A percentile compares a stretch with the other conserved stretches of the same genome.
phyloP scores from a whole-genome alignment of 2,113 vertebrate genomes.

The Pipa parva region DNA sequence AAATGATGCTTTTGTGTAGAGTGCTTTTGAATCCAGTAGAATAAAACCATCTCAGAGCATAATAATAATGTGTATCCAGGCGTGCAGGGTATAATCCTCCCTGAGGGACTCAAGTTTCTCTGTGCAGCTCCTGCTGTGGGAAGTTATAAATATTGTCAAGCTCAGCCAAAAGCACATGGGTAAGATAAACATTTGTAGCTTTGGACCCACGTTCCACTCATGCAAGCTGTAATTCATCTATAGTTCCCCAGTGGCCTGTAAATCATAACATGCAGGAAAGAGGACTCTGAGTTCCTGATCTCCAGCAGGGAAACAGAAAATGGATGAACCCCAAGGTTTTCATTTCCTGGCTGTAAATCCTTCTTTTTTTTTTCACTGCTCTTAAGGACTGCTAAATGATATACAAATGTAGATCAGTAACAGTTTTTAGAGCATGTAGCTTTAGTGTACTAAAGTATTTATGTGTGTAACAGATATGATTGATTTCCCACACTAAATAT shows the following conservation, averaged over 20 bases:
- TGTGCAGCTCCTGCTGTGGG: constrained; percentile 47
- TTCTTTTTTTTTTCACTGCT: neutral
- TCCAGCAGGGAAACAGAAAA: neutral
- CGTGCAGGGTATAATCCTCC: constrained; percentile 46
- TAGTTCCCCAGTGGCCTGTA: neutral
- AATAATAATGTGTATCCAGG: constrained; percentile 54
- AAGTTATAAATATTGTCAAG: constrained; percentile 45
- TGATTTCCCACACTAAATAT: too few species aligned
- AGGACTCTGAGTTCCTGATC: neutral
- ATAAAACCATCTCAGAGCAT: constrained; percentile 20
- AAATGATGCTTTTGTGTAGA: neutral
- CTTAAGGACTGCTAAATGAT: too few species aligned
- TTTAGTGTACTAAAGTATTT: too few species aligned
- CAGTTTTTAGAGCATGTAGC: too few species aligned
- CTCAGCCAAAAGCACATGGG: constrained; percentile 20
- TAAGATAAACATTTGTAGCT: constrained; percentile 34
- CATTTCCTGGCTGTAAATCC: too few species aligned
- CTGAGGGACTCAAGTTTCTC: constrained; percentile 35
- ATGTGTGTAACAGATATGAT: too few species aligned
- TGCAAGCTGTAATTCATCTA: neutral
- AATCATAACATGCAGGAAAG: neutral
- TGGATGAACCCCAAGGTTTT: neutral
- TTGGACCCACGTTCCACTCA: constrained; percentile 27
- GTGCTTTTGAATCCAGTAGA: neutral
- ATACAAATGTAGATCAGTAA: too few species aligned